Conservation (phyloP, 1,140 invertebrate species). For the Drosophila nikananu region DNA sequence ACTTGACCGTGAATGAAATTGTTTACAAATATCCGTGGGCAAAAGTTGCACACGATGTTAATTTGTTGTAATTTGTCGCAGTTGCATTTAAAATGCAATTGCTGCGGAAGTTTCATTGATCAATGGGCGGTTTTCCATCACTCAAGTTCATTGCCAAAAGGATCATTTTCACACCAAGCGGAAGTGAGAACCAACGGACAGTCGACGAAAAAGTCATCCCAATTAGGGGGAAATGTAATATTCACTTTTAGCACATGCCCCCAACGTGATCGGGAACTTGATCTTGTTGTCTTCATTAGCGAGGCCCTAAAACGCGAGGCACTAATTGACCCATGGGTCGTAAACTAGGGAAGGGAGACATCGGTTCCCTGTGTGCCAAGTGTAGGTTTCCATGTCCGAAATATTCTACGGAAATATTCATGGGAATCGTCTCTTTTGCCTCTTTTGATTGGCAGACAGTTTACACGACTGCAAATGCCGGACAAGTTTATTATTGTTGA, state of each 20-base stretch:
- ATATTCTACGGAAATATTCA: conserved; percentile 20
- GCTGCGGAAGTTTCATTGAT: conserved; percentile 22
- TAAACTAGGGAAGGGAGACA: background rate
- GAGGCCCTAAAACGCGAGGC: conserved; percentile 5
- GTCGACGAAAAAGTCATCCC: background rate
- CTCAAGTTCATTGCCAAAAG: conserved; percentile 35
- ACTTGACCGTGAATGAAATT: conserved; percentile 58
- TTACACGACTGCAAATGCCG: conserved; percentile 40
- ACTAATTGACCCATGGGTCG: conserved; percentile 18
- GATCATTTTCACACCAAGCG: conserved; percentile 27
- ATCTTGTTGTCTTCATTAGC: conserved; percentile 43
- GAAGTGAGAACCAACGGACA: background rate
- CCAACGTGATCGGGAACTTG: conserved; percentile 33
- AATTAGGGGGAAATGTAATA: conserved; percentile 25
- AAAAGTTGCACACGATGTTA: conserved; percentile 8
- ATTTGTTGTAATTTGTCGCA: conserved; percentile 11
- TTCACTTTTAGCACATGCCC: background rate
- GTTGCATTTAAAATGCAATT: conserved; percentile 37
- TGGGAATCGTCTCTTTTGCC: conserved; percentile 11
- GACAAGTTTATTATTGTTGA: conserved; percentile 49
- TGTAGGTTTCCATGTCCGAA: conserved; percentile 21
- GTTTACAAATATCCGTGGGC: conserved; percentile 28
- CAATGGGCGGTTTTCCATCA: conserved; percentile 3
- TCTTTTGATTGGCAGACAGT: conserved; percentile 46
- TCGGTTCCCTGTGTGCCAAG: background rate